These are phyloP conservation scores for Spodoptera picta DNA, from an alignment of 2,888 invertebrate species.

Conservation along the genomic window DNA sequence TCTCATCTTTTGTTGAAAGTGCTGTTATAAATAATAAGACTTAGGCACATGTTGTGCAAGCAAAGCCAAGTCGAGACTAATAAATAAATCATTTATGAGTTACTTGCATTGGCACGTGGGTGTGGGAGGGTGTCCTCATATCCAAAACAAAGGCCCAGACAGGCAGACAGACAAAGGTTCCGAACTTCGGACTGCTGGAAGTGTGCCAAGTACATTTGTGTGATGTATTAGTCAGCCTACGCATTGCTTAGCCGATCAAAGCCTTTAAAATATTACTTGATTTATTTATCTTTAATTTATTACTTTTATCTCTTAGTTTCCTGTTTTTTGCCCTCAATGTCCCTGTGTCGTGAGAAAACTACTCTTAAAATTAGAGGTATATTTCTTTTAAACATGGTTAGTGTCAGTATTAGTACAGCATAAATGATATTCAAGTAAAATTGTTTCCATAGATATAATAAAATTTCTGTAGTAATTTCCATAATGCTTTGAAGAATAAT, in stretches of 20 bases:
- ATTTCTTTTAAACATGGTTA: constrained; percentile 5
- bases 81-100: constrained; percentile 47
- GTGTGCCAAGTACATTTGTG: constrained; percentile 69
- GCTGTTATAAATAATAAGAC: constrained; percentile 12
- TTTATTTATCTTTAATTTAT: constrained; percentile 29
- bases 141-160: constrained; percentile 77
- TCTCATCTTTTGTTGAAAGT: constrained; percentile 1
- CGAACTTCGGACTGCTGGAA: constrained; percentile 71
- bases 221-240: constrained; percentile 57
- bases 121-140: constrained; percentile 58
- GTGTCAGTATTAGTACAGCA: constrained; percentile 2
- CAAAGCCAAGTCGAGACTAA: constrained; percentile 18
- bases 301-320: constrained; percentile 7
- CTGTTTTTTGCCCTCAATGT: constrained; percentile 8
- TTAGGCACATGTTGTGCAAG: background rate
- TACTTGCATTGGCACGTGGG: constrained; percentile 48
- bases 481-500: constrained; percentile 21
- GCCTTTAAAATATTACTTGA: constrained; percentile 31
- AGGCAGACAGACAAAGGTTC: constrained; percentile 75
- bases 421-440: constrained; percentile 18
- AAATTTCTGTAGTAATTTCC: constrained; percentile 7
- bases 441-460: constrained; percentile 4
- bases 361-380: too few relatives aligned
- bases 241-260: constrained; percentile 39
- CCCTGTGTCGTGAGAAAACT: constrained; percentile 4